Conservation (phyloP, 2,888 invertebrate species). For the Microplitis deprimator region DNA sequence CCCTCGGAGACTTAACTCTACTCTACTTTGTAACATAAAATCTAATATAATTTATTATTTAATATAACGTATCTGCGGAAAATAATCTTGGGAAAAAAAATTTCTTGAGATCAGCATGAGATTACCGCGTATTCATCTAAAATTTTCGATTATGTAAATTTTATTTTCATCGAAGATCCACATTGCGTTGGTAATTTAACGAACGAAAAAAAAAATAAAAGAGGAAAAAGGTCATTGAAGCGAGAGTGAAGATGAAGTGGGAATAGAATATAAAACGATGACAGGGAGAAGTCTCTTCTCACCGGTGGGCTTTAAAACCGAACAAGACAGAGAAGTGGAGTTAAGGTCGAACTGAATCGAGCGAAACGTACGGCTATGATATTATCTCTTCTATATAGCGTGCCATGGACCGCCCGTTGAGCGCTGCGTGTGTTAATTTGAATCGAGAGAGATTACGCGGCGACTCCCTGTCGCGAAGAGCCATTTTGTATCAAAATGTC, state of each 20-base stretch:
- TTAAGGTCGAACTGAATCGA: constrained; percentile 32
- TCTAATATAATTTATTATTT: background rate
- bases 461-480: constrained; percentile 69
- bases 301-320: constrained; percentile 43
- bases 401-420: constrained; percentile 56
- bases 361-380: constrained; percentile 60
- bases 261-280: constrained; percentile 32
- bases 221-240: constrained; percentile 28
- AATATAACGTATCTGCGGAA: background rate
- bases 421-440: constrained; percentile 76
- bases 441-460: constrained; percentile 76
- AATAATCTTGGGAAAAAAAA: background rate
- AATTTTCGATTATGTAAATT: constrained; percentile 30
- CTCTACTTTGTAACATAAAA: constrained; percentile 5
- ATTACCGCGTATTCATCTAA: background rate
- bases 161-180: background rate
- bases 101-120: background rate
- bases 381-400: constrained; percentile 63
- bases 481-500: constrained; percentile 72
- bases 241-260: constrained; percentile 15
- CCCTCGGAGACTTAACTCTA: background rate
- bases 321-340: constrained; percentile 34
- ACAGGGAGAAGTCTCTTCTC: constrained; percentile 31
- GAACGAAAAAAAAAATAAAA: constrained; percentile 41
- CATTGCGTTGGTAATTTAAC: constrained; percentile 16